Conservation (phyloP, 2,113 vertebrate species). For the Elephantulus edwardii region DNA sequence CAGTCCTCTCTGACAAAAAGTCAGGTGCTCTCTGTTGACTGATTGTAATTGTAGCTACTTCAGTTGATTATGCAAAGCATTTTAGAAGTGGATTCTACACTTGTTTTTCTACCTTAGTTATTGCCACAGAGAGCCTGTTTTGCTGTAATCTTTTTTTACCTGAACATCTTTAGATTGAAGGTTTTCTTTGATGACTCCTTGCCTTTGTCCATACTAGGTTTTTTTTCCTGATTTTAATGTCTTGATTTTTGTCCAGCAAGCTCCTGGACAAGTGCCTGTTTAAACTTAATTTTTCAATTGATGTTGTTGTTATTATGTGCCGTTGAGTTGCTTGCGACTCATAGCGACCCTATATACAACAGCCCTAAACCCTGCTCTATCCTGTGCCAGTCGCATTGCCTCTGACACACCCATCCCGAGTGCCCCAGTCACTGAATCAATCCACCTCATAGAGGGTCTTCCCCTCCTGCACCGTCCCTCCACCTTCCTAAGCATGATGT, state of each 20-base stretch:
- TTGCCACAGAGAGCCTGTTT: neutral
- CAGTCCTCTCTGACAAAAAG: neutral
- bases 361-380: too few species aligned
- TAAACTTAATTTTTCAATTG: constrained; percentile 26
- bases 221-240: neutral
- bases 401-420: too few species aligned
- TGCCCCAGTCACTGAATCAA: too few species aligned
- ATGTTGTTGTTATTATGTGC: too few species aligned
- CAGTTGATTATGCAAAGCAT: neutral
- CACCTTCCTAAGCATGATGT: too few species aligned
- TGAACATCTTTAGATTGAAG: neutral
- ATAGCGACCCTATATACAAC: too few species aligned
- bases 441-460: too few species aligned
- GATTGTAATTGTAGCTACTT: neutral
- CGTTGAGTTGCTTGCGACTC: too few species aligned
- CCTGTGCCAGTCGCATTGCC: too few species aligned
- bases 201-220: neutral
- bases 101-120: neutral
- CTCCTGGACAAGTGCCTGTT: constrained; percentile 21
- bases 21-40: neutral
- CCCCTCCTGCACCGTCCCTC: too few species aligned
- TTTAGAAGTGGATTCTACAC: constrained; percentile 5
- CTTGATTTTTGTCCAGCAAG: constrained; percentile 7
- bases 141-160: neutral
- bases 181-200: neutral